Evolutionary conservation across 1,140 invertebrate genomes (phyloP), one percentile per base, ranked within the genome.

Genomic region (Papilio glaucus): DNA sequence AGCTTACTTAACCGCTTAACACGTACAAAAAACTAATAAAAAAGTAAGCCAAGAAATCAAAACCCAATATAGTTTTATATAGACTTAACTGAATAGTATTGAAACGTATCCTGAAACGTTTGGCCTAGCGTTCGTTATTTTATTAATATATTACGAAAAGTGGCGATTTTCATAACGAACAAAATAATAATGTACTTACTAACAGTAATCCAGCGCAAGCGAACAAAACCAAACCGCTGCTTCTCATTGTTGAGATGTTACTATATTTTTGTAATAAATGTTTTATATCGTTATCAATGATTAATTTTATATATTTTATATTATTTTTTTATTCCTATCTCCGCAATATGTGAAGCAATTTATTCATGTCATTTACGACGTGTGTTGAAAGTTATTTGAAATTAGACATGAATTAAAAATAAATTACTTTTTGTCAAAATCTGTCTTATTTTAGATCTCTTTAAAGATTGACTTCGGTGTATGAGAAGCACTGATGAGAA

Each of bases 181-280:
- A n/a, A 41, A 38, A 10, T 33, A 12, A 38, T 2, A 38, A 49
- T 21, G 26, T 71, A 82, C 88, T 79, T 78, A 92, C 90, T 39
- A 92, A 81, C 42, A 92, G 71, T 57, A 92, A 70, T 6, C 90
- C 89, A 57, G 89, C 86, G 74, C 89, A 92, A 0, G 82, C 77
- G 67, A 89, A 91, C 71, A 91, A 84, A 71, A 90, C 75, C 61
- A 92, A 72, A 61, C 81, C 83, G 67, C 85, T 87, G 49, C 78
- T 88, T 80, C 79, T 85, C 90, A 90, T 91, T 62, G 38, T 78
- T 33, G 53, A n/a, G 42, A 9, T 71, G 39, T 76, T 77, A n/a
- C 12, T 38, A 41, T 72, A 39, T n/a, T 9, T 12, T 12, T 72
- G 41, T 42, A 33, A 13, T 18, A 62, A 68, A 67, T 57, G 10